Evolutionary conservation across 2,888 invertebrate genomes (phyloP).

Genomic region (Agriopis aurantiaria): DNA sequence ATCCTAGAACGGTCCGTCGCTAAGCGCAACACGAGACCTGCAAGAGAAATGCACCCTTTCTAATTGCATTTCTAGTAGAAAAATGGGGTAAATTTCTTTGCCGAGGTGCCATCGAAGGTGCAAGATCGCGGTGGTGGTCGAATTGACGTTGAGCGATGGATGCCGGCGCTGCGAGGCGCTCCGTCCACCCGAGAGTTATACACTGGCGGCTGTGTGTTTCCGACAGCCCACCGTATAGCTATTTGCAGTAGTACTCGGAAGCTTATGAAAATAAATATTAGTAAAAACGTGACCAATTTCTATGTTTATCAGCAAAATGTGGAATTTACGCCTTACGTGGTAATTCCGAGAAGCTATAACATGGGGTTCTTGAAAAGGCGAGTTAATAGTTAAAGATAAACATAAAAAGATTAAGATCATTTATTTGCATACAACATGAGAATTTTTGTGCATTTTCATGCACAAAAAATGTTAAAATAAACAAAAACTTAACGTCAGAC

Average conservation of each 20-base stretch:
- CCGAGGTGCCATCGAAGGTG: slow-evolving; percentile 64
- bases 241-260: slow-evolving; percentile 39
- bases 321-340: not conserved
- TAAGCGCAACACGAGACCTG: slow-evolving; percentile 64
- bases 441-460: no score
- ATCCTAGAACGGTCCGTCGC: slow-evolving; percentile 59
- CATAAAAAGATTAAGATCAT: no score
- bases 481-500: no score
- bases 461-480: no score
- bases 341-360: no score
- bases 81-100: slow-evolving; percentile 78
- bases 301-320: not conserved
- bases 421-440: no score
- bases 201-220: slow-evolving; percentile 63
- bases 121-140: slow-evolving; percentile 66
- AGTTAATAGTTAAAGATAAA: no score
- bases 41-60: slow-evolving; percentile 71
- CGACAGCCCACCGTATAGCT: slow-evolving; percentile 58
- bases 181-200: slow-evolving; percentile 68
- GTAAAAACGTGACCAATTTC: not conserved
- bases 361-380: no score
- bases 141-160: slow-evolving; percentile 77
- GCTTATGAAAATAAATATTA: slow-evolving; percentile 21
- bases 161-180: slow-evolving; percentile 54
- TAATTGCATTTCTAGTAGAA: slow-evolving; percentile 78